A percentile compares a stretch with the other conserved stretches of the same genome.
These are phyloP conservation scores for Stictocephala bisonia DNA, from an alignment of 2,888 invertebrate genomes.

Conservation along the genomic window DNA sequence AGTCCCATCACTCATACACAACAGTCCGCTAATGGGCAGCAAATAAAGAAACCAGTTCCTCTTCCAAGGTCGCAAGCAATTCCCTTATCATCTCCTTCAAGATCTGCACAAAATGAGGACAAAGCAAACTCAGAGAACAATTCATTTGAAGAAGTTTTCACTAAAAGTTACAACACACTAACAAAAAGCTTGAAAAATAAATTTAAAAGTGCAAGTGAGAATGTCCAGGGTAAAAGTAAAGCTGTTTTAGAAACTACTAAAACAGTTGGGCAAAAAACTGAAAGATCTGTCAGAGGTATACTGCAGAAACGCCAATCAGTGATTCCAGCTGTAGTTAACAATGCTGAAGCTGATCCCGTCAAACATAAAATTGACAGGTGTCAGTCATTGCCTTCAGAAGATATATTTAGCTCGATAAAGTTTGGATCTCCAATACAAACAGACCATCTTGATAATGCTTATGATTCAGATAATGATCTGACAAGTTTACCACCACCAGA, in stretches of 20 bases:
- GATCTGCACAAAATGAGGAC: background rate
- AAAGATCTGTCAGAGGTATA: conserved; percentile 64
- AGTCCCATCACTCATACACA: background rate
- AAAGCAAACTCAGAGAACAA: conserved; percentile 5
- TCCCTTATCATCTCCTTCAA: background rate
- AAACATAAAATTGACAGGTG: conserved; percentile 64
- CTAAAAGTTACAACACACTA: conserved; percentile 58
- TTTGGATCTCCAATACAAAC: conserved; percentile 72
- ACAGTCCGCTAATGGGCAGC: background rate
- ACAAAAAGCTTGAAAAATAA: conserved; percentile 66
- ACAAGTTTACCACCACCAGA: conserved; percentile 69
- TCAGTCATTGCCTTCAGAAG: conserved; percentile 70
- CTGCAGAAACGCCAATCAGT: conserved; percentile 61
- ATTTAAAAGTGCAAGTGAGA: conserved; percentile 66
- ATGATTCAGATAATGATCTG: conserved; percentile 62
- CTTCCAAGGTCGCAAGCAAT: conserved; percentile 22
- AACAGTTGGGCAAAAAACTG: conserved; percentile 67
- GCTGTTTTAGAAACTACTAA: conserved; percentile 75
- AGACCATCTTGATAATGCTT: conserved; percentile 64
- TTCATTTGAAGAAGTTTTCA: conserved; percentile 58
- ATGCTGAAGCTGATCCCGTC: conserved; percentile 60
- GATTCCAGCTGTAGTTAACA: conserved; percentile 55
- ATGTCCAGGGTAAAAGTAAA: conserved; percentile 69
- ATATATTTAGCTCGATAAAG: conserved; percentile 74
- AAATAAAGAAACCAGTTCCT: conserved; percentile 14